A percentile compares a stretch with the other conserved stretches of the same genome.
Evolutionary conservation across 2,797 vertebrate genomes (phyloP).

Genomic region (Gambelia wislizenii): DNA sequence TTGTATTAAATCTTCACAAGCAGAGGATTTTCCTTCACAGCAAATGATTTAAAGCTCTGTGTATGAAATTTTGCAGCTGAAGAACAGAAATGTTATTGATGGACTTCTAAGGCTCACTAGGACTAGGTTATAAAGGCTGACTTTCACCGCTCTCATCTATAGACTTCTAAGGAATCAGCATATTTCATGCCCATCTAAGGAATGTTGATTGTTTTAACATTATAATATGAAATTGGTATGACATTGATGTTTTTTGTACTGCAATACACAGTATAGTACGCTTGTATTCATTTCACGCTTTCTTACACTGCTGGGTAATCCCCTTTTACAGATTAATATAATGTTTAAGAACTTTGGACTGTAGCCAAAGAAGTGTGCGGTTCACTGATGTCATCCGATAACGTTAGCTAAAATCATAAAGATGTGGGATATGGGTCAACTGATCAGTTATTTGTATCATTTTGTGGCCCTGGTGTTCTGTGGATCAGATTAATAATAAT

Average conservation of each 20-base stretch:
- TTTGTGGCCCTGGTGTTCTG: not conserved
- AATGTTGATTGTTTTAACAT: not conserved
- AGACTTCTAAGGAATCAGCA: not conserved
- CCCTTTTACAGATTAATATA: not conserved
- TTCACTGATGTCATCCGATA: not conserved
- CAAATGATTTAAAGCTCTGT: constrained; percentile 10
- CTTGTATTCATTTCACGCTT: not conserved
- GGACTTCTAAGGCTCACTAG: not conserved
- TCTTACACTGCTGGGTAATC: not conserved
- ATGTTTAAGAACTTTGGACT: not conserved
- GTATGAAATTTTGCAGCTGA: constrained; percentile 11
- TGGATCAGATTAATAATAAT: not conserved
- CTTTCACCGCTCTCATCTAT: not conserved
- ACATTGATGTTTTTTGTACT: not conserved
- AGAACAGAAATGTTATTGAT: not conserved
- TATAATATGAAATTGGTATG: too few species aligned
- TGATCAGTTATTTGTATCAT: not conserved
- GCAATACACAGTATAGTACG: not conserved
- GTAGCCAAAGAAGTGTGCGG: not conserved
- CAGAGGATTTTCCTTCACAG: not conserved
- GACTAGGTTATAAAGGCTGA: not conserved
- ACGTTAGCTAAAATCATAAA: not conserved
- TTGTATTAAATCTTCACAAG: constrained; percentile 8
- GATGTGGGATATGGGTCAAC: not conserved
- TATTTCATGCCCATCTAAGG: not conserved